Evolutionary conservation across 2,888 invertebrate genomes (phyloP).

Genomic region (Lampropteryx suffumata): DNA sequence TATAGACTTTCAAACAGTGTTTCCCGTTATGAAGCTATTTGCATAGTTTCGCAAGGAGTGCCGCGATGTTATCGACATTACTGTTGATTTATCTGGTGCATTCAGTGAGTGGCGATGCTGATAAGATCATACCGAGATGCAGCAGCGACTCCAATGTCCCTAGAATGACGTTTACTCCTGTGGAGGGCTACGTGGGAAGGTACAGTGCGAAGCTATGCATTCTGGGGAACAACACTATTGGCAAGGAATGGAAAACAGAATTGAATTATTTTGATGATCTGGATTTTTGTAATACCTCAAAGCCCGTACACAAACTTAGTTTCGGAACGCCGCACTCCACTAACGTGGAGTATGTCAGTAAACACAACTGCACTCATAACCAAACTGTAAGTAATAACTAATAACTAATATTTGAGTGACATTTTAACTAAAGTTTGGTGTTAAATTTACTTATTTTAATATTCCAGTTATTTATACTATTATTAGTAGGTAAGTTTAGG

Average conservation of each 20-base stretch:
- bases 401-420: no score
- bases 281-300: slow-evolving; percentile 11
- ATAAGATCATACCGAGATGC: slow-evolving; percentile 36
- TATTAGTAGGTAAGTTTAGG: no score
- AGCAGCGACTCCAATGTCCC: slow-evolving; percentile 38
- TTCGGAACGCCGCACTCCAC: slow-evolving; percentile 9
- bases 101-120: slow-evolving; percentile 31
- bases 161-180: slow-evolving; percentile 38
- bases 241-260: slow-evolving; percentile 43
- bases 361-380: slow-evolving; percentile 12
- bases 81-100: slow-evolving; percentile 39
- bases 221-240: slow-evolving; percentile 23
- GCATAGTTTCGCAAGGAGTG: slow-evolving; percentile 27
- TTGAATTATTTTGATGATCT: slow-evolving; percentile 29
- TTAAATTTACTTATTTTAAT: no score
- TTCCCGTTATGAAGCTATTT: slow-evolving; percentile 24
- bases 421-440: no score
- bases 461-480: no score
- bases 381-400: slow-evolving; percentile 12
- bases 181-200: slow-evolving; percentile 47
- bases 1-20: no score
- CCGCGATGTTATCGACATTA: slow-evolving; percentile 39
- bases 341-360: slow-evolving; percentile 23
- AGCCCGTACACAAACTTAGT: not conserved
- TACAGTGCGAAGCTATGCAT: slow-evolving; percentile 55